A percentile compares a stretch with the other conserved stretches of the same genome.
Conservation (phyloP, 2,888 invertebrate genomes). For the Lithophane ornitopus region DNA sequence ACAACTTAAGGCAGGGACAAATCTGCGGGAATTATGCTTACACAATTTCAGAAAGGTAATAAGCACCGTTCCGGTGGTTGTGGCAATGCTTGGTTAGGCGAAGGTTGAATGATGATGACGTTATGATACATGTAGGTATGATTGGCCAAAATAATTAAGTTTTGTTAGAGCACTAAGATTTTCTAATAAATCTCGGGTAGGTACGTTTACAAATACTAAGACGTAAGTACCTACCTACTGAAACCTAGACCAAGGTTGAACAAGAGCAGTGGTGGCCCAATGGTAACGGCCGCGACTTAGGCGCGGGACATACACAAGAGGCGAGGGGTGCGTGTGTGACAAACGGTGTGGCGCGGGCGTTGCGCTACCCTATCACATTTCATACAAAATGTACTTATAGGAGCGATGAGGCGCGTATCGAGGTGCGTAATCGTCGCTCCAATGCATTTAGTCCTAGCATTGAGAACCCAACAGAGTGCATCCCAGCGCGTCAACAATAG, state of each 20-base stretch:
- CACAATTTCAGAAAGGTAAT: background rate
- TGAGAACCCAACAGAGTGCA: too few relatives aligned
- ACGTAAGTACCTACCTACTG: background rate
- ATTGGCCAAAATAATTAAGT: background rate
- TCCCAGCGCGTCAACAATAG: too few relatives aligned
- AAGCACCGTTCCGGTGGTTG: background rate
- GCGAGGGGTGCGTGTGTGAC: too few relatives aligned
- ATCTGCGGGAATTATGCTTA: background rate
- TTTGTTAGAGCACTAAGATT: background rate
- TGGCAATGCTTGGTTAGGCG: background rate
- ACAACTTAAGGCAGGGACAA: constrained; percentile 9
- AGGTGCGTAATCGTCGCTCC: too few relatives aligned
- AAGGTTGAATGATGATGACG: background rate
- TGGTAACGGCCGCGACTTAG: too few relatives aligned
- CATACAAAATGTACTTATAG: too few relatives aligned
- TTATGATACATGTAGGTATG: background rate
- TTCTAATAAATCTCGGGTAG: background rate
- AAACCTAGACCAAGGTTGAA: background rate
- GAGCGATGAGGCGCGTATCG: too few relatives aligned
- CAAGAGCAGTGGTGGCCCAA: too few relatives aligned
- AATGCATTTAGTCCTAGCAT: too few relatives aligned
- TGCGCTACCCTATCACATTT: too few relatives aligned
- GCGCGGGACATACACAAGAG: too few relatives aligned
- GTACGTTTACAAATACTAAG: background rate
- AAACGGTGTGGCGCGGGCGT: too few relatives aligned